Evolutionary conservation across 1,140 invertebrate species (phyloP), one percentile per base, ranked within the genome.

Genomic region (Cydia strobilella): DNA sequence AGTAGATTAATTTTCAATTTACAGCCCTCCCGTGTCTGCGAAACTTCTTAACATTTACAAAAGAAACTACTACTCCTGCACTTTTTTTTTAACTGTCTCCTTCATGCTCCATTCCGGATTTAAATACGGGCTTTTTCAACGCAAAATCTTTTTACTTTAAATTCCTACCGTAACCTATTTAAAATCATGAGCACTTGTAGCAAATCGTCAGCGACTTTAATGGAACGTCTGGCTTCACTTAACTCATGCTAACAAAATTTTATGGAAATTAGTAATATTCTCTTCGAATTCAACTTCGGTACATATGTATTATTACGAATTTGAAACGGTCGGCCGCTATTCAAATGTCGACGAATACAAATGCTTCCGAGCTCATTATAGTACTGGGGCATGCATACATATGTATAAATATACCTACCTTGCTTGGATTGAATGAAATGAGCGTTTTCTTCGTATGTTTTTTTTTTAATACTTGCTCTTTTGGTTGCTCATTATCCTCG

Each of bases 261-360:
- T 69, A 69, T 69, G 65, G 65, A 69, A 69, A 69, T 69, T 35
- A 69, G 65, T 69, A 65, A 65, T 69, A 69, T 69, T 69, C 65
- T 35, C 65, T 10, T 31, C 65, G 65, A 69, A 69, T 69, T 69
- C 65, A 69, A 69, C 65, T 69, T 35, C 65, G 31, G 65, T 69
- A 69, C 65, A 69, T 69, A 69, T 69, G 71, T 79, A 78, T 76
- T 80, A 81, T 80, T 81, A 82, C 80, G 73, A 82, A 85, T 82
- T 79, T 77, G 76, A 74, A 80, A 82, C 78, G 82, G 80, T 81
- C 78, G 82, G 80, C 77, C 72, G 59, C 80, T 79, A 81, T 86
- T 86, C 80, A 84, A 81, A 82, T 82, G 76, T 76, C 76, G 74
- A 77, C 69, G 78, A 82, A 83, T 80, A 82, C 75, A 82, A 83